Evolutionary conservation across 1,140 invertebrate genomes (phyloP).

Genomic region (Agraylea sexmaculata): DNA sequence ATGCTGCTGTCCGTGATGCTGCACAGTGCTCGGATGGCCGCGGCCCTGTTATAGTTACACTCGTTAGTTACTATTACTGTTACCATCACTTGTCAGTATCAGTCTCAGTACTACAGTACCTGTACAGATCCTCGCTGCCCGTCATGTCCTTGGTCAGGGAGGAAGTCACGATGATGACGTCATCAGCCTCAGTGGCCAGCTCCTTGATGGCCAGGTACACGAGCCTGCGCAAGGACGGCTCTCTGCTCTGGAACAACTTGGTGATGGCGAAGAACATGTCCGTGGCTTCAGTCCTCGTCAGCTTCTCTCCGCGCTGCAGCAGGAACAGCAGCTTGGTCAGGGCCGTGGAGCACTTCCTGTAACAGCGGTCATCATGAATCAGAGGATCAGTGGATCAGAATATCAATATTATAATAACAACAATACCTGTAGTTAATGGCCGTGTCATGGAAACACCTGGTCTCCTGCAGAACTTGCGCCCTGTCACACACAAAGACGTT

Average conservation of each 20-base stretch:
- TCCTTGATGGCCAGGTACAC: conserved; percentile 98
- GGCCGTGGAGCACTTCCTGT: conserved; percentile 92
- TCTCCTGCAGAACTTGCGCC: conserved; percentile 83
- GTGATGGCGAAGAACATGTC: conserved; percentile 99
- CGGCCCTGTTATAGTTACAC: conserved; percentile 41
- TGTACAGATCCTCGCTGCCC: conserved; percentile 91
- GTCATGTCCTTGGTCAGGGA: conserved; percentile 99
- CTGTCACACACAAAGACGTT: neutral
- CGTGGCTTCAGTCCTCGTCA: conserved; percentile 90
- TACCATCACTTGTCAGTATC: too few species aligned
- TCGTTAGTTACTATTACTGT: neutral
- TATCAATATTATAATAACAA: too few species aligned
- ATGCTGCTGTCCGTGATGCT: conserved; percentile 95
- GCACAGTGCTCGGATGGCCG: conserved; percentile 92
- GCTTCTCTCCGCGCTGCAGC: conserved; percentile 85
- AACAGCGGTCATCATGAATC: too few species aligned
- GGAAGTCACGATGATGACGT: conserved; percentile 98
- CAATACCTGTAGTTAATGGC: conserved; percentile 93
- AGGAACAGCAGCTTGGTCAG: conserved; percentile 94
- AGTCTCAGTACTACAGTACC: conserved; percentile 29
- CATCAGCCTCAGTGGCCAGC: conserved; percentile 85
- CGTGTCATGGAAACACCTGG: conserved; percentile 93
- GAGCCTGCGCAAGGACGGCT: conserved; percentile 85
- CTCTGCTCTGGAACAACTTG: conserved; percentile 95
- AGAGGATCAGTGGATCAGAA: too few species aligned